phyloP scores from a whole-genome alignment of 2,113 vertebrate genomes.

The Illadopsis cleaveri region DNA sequence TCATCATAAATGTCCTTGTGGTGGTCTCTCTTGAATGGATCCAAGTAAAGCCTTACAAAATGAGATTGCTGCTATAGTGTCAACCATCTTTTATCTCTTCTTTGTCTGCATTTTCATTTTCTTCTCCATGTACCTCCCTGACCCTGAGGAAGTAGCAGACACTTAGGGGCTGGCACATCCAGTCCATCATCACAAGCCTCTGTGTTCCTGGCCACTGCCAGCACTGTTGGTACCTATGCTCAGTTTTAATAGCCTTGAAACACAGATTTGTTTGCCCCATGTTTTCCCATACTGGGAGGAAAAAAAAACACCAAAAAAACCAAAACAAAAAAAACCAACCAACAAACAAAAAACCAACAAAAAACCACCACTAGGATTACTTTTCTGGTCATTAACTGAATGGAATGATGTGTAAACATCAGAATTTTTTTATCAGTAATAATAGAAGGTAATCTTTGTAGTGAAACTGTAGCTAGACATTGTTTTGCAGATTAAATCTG shows the following conservation, averaged over 20 bases:
- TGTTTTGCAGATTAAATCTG: neutral
- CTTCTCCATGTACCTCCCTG: neutral
- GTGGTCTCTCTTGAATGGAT: neutral
- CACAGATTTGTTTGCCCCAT: neutral
- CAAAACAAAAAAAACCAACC: too few relatives aligned
- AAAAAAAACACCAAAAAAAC: neutral
- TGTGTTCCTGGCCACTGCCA: neutral
- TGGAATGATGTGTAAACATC: neutral
- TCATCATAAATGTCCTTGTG: neutral
- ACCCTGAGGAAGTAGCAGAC: neutral
- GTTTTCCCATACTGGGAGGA: too few relatives aligned
- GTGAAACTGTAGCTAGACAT: neutral
- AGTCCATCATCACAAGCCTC: too few relatives aligned
- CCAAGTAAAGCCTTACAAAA: neutral
- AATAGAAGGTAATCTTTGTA: neutral
- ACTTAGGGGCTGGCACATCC: rapidly evolving
- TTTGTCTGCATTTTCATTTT: neutral
- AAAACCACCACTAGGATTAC: neutral
- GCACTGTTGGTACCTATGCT: neutral
- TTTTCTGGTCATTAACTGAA: neutral
- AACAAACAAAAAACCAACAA: too few relatives aligned
- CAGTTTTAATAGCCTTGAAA: neutral
- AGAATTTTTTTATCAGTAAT: neutral
- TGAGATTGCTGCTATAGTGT: neutral
- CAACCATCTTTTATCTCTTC: neutral